A percentile compares a stretch with the other conserved stretches of the same genome.
phyloP scores from a whole-genome alignment of 2,797 vertebrate species.

The Triplophysa yarkandensis region DNA sequence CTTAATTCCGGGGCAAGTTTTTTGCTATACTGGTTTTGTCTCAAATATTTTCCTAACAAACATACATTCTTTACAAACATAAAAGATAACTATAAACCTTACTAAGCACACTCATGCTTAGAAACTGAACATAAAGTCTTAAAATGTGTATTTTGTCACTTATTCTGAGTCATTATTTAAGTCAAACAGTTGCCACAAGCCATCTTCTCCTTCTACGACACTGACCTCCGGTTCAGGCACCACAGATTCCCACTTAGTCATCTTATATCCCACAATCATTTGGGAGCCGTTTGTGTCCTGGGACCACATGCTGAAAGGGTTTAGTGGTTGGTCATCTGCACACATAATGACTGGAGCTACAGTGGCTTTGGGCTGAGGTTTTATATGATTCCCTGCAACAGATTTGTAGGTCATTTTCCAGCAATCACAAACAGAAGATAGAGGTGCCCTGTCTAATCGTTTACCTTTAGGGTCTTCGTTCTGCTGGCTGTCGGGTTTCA shows the following conservation, averaged over 20 bases:
- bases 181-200: conserved; percentile 75
- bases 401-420: conserved; percentile 17
- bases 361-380: conserved; percentile 24
- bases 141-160: conserved; percentile 16
- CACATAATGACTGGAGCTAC: conserved; percentile 1
- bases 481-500: conserved; percentile 50
- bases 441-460: conserved; percentile 35
- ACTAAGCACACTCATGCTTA: not conserved
- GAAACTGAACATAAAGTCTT: not conserved
- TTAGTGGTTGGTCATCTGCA: conserved; percentile 48
- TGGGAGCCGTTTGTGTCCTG: conserved; percentile 66
- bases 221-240: conserved; percentile 44
- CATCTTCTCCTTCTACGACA: conserved; percentile 48
- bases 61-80: not conserved
- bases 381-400: conserved; percentile 24
- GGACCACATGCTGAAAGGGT: conserved; percentile 69
- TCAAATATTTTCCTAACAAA: conserved; percentile 14
- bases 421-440: conserved; percentile 29
- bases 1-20: not conserved
- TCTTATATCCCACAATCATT: conserved; percentile 55
- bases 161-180: conserved; percentile 63
- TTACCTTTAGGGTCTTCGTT: conserved; percentile 15
- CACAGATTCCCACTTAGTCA: conserved; percentile 63
- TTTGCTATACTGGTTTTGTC: not conserved
- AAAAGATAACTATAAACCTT: not conserved